Conservation (phyloP, 2,113 vertebrate genomes). For the Siniperca knerii region DNA sequence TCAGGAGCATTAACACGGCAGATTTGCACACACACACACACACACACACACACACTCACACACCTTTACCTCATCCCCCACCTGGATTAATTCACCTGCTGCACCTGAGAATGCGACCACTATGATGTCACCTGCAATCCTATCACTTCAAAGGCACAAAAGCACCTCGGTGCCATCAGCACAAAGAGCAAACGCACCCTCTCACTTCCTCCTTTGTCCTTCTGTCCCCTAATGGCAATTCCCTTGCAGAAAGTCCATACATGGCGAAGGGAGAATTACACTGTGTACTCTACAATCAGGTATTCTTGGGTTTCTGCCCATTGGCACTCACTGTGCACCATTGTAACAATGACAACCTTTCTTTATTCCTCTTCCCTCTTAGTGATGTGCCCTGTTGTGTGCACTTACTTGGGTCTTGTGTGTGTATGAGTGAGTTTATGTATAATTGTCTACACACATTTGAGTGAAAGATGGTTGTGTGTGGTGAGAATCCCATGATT, state of each 20-base stretch:
- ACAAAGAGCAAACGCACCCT: conserved; percentile 65
- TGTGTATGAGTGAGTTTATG: conserved; percentile 8
- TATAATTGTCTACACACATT: conserved; percentile 38
- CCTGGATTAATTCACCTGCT: conserved; percentile 75
- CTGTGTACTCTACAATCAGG: conserved; percentile 61
- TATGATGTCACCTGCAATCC: conserved; percentile 79
- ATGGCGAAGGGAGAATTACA: conserved; percentile 60
- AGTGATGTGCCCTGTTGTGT: conserved; percentile 39
- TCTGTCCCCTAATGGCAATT: conserved; percentile 65
- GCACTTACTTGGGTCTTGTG: conserved; percentile 38
- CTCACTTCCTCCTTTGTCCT: conserved; percentile 73
- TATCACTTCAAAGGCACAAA: conserved; percentile 77
- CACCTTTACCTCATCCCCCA: conserved; percentile 50
- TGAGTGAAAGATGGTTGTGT: conserved; percentile 41
- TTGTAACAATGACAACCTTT: conserved; percentile 60
- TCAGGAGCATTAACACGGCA: conserved; percentile 20
- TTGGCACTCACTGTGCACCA: conserved; percentile 43
- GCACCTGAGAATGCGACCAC: conserved; percentile 80
- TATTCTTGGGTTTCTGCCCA: conserved; percentile 70
- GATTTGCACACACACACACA: conserved; percentile 26
- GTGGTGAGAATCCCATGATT: conserved; percentile 57
- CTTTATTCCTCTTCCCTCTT: conserved; percentile 53
- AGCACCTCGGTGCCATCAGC: conserved; percentile 58
- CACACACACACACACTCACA: conserved; percentile 27
- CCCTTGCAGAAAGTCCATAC: conserved; percentile 61